A percentile compares a stretch with the other conserved stretches of the same genome.
Evolutionary conservation across 1,140 invertebrate genomes (phyloP).

Genomic region (Cotesia glomerata): DNA sequence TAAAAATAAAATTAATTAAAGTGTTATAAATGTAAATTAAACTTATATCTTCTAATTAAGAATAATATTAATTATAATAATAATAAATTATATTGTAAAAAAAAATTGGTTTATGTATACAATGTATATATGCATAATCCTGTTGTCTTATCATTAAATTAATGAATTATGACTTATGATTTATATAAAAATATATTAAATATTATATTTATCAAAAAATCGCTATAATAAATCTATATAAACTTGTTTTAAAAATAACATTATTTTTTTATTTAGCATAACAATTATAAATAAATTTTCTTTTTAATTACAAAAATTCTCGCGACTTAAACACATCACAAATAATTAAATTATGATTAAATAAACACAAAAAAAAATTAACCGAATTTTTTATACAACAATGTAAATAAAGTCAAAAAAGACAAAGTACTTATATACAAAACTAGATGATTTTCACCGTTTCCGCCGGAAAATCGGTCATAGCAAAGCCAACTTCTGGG

Average conservation of each 20-base stretch:
- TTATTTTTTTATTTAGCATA: neutral
- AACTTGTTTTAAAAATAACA: slow-evolving; percentile 41
- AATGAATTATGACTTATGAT: slow-evolving; percentile 35
- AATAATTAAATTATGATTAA: neutral
- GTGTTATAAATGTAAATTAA: neutral
- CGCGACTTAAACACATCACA: too few species aligned
- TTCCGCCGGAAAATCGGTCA: neutral
- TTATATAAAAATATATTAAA: too few species aligned
- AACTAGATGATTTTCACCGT: too few species aligned
- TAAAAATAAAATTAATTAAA: neutral
- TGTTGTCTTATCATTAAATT: slow-evolving; percentile 48
- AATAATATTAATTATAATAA: neutral
- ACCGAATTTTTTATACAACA: too few species aligned
- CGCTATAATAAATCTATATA: slow-evolving; percentile 52
- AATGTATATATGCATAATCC: slow-evolving; percentile 42
- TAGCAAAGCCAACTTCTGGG: slow-evolving; percentile 70
- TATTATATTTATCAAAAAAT: slow-evolving; percentile 51
- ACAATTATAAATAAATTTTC: too few species aligned
- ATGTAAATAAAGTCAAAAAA: too few species aligned
- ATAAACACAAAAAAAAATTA: too few species aligned
- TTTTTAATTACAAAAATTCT: too few species aligned
- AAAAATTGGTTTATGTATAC: slow-evolving; percentile 17
- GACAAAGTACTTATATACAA: too few species aligned
- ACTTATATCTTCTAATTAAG: neutral
- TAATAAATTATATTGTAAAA: slow-evolving; percentile 34